These are phyloP conservation scores for Muntiacus muntjak DNA, from an alignment of 2,113 vertebrate species.

Conservation along the genomic window DNA sequence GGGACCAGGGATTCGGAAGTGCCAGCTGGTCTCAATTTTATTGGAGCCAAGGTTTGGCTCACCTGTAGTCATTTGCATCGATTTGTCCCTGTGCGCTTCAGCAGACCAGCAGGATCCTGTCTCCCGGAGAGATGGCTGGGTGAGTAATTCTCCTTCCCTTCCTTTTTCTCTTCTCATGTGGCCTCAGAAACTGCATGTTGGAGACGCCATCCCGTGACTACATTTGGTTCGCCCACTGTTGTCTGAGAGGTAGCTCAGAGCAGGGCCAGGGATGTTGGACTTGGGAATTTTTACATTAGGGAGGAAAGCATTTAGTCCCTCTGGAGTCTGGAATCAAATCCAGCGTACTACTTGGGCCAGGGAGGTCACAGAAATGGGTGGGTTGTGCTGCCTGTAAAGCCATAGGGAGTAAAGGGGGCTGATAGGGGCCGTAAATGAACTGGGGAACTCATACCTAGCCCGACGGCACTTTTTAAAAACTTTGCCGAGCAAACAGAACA, in stretches of 20 bases:
- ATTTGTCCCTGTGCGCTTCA: background rate
- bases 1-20: constrained; percentile 34
- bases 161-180: background rate
- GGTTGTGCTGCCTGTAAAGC: background rate
- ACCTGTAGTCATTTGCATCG: constrained; percentile 4
- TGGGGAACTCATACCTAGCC: background rate
- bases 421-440: background rate
- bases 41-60: constrained; percentile 29
- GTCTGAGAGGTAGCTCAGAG: background rate
- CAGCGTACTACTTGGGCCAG: background rate
- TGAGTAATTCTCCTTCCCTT: background rate
- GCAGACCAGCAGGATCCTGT: background rate
- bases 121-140: background rate
- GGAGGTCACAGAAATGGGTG: background rate
- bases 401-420: background rate
- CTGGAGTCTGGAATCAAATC: background rate
- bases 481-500: background rate
- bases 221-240: background rate
- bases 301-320: background rate
- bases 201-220: rapidly evolving
- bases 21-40: constrained; percentile 38
- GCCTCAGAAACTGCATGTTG: background rate
- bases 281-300: background rate
- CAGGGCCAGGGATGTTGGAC: background rate
- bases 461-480: background rate